Percentiles rank a stretch among this genome's conserved stretches.
phyloP scores from a whole-genome alignment of 2,113 vertebrate species.

The Tichodroma muraria region DNA sequence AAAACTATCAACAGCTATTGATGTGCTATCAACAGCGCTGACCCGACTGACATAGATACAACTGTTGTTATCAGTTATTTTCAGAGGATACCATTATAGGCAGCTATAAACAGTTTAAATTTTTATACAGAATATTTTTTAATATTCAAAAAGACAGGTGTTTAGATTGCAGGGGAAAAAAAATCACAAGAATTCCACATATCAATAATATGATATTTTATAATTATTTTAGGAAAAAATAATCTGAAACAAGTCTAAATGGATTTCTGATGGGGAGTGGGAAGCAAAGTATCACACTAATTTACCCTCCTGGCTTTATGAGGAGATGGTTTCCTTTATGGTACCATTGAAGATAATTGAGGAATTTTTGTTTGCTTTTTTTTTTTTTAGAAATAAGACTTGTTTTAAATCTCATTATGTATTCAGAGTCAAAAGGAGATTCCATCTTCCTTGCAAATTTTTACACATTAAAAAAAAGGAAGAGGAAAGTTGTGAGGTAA shows the following conservation, averaged over 20 bases:
- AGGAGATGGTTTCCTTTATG: neutral
- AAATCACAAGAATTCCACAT: accelerated
- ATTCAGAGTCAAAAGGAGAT: neutral
- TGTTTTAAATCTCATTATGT: neutral
- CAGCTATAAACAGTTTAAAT: neutral
- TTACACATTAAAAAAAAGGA: neutral
- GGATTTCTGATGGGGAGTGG: neutral
- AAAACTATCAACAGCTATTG: neutral
- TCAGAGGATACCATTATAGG: neutral
- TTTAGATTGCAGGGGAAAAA: neutral
- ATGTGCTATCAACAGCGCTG: neutral
- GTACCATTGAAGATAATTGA: neutral
- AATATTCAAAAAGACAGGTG: neutral
- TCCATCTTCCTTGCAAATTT: neutral
- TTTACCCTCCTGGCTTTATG: neutral
- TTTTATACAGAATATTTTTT: neutral
- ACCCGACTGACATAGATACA: neutral
- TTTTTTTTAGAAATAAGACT: neutral
- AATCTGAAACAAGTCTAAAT: neutral
- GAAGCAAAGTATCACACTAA: neutral
- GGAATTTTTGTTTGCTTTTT: neutral
- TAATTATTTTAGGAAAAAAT: neutral
- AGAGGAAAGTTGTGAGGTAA: neutral
- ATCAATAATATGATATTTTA: neutral
- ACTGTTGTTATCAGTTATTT: neutral